Evolutionary conservation across 2,797 vertebrate genomes (phyloP).

Genomic region (Danio choprae): DNA sequence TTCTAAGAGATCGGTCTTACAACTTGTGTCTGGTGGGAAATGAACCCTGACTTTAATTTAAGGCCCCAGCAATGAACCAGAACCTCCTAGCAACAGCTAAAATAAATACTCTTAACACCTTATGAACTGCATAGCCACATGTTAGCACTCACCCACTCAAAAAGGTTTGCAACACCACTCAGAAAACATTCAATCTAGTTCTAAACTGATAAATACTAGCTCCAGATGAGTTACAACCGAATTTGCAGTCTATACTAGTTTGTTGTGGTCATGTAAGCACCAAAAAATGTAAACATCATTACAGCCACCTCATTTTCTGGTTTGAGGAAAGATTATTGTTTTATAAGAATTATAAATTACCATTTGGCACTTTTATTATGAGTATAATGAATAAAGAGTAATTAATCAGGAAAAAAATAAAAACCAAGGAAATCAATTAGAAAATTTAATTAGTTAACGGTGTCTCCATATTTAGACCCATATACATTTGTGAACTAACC

Average conservation of each 20-base stretch:
- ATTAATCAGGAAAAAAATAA: too few species aligned
- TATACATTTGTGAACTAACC: neutral
- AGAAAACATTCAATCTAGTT: neutral
- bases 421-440: too few species aligned
- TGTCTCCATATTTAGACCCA: neutral
- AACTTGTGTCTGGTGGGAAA: neutral
- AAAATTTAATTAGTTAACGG: too few species aligned
- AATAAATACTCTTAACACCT: neutral
- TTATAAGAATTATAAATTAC: too few species aligned
- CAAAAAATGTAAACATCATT: too few species aligned
- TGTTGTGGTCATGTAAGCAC: too few species aligned
- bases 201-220: too few species aligned
- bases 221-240: neutral
- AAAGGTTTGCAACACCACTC: neutral
- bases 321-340: too few species aligned
- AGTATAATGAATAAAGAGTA: neutral
- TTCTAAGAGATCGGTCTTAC: neutral
- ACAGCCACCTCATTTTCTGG: too few species aligned
- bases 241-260: too few species aligned
- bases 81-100: neutral
- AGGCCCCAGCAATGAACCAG: neutral
- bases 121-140: neutral
- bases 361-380: neutral
- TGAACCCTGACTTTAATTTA: neutral
- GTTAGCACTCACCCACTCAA: neutral